Base-by-base conservation (phyloP, 2,797 vertebrate species). In the Manis javanica region DNA sequence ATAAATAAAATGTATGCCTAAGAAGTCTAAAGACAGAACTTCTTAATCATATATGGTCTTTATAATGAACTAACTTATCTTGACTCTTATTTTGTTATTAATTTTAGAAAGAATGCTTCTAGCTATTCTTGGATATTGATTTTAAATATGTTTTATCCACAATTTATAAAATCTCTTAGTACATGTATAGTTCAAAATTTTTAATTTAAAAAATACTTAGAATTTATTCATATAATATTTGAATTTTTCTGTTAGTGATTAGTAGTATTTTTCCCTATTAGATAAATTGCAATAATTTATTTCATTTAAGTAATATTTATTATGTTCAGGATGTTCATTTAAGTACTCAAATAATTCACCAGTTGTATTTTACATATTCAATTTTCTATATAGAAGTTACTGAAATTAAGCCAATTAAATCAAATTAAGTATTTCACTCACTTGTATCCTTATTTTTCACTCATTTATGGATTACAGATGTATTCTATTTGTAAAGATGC, bases 191-290 rank as follows among this genome's bases (percentile, higher is more conserved):
- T 53, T 94, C 26, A 81, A 78, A 51, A 78, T 42, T 31, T 37
- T 26, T 79, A 89, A 69, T 74, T 79, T 91, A 37, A 77, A 82
- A 85, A 90, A 78, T 16, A 94, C 4, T 74, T 90, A 34, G 5
- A 19, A 81, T 24, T 46, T 85, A 42, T 57, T 9, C 26, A 24
- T 57, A 87, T 26, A 55, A 55, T 51, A 64, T 39, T 77, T 77
- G 31, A 37, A n/a, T 78, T 78, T 64, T 87, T 90, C 16, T 86
- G 31, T 61, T 55, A 91, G 19, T 29, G 26, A 64, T 63, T 71
- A 78, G 46, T 46, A 21, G 13, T 55, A 71, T 71, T 72, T 61
- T 79, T 68, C 59, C 23, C 3, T 61, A 26, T n/a, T 69, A 39
- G 18, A 61, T 8, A 72, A 51, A 3, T 79, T 53, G 24, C 34